Conservation (phyloP, 53 echinoderm and acorn worm species). For the Temnopleurus reevesii region DNA sequence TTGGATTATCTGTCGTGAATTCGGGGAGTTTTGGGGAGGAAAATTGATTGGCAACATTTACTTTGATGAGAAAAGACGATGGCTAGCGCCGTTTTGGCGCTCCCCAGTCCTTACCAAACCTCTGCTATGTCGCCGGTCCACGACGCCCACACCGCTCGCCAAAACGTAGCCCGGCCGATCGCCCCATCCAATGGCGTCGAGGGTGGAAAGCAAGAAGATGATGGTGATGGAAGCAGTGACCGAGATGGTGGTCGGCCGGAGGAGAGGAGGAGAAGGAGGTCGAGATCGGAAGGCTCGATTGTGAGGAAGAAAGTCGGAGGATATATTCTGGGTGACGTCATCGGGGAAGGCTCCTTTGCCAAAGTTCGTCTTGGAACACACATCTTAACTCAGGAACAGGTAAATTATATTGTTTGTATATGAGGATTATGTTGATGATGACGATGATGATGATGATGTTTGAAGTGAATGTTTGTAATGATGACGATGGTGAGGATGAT, state of each 20-base stretch:
- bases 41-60: too few species aligned
- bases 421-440: too few species aligned
- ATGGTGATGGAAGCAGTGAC: background rate
- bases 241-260: background rate
- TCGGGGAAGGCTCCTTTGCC: slow-evolving; percentile 93
- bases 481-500: background rate
- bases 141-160: background rate
- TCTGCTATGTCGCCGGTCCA: slow-evolving; percentile 14
- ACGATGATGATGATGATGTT: too few species aligned
- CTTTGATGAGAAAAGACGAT: background rate
- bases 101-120: background rate
- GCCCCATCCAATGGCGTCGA: background rate
- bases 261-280: slow-evolving; percentile 19
- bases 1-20: too few species aligned
- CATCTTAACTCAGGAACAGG: slow-evolving; percentile 84
- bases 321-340: slow-evolving; percentile 80
- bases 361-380: slow-evolving; percentile 87
- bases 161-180: background rate
- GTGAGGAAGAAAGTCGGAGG: slow-evolving; percentile 85
- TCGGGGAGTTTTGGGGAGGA: too few species aligned
- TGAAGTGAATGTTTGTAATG: background rate
- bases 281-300: slow-evolving; percentile 32
- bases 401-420: too few species aligned
- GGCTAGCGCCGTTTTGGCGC: slow-evolving; percentile 21
- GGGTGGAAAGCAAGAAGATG: background rate